phyloP scores from a whole-genome alignment of 1,140 invertebrate species.

The Apis florea region DNA sequence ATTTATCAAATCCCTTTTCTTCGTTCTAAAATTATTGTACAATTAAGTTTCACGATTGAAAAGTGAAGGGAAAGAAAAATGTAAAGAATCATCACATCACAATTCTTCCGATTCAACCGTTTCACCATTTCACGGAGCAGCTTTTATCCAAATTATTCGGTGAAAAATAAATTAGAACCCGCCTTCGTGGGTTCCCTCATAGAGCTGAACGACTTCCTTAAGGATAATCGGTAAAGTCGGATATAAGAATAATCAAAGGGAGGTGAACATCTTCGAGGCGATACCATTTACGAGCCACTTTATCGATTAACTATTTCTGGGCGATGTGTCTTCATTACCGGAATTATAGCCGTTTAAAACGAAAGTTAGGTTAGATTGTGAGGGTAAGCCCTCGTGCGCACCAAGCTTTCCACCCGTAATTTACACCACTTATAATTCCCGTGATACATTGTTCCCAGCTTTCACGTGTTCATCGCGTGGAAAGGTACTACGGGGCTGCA shows the following conservation, averaged over 20 bases:
- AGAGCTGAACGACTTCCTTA: neutral
- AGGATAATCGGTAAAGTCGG: neutral
- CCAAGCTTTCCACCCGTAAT: neutral
- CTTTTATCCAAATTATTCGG: too few species aligned
- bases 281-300: slow-evolving; percentile 24
- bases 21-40: too few species aligned
- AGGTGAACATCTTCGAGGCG: neutral
- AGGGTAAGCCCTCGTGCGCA: neutral
- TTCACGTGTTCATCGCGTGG: slow-evolving; percentile 20
- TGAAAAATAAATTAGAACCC: too few species aligned
- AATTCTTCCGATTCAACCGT: too few species aligned
- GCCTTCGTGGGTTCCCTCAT: too few species aligned
- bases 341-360: slow-evolving; percentile 25
- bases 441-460: slow-evolving; percentile 18
- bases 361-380: slow-evolving; percentile 1
- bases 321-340: slow-evolving; percentile 28
- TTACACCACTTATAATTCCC: slow-evolving; percentile 24
- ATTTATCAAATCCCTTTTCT: too few species aligned
- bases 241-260: neutral
- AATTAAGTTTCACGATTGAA: too few species aligned
- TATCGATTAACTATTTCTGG: slow-evolving; percentile 43
- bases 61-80: too few species aligned
- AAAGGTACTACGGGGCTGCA: slow-evolving; percentile 6
- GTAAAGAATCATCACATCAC: too few species aligned
- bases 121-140: too few species aligned